Evolutionary conservation across 2,113 vertebrate species (phyloP).

Genomic region (Sturnira hondurensis): DNA sequence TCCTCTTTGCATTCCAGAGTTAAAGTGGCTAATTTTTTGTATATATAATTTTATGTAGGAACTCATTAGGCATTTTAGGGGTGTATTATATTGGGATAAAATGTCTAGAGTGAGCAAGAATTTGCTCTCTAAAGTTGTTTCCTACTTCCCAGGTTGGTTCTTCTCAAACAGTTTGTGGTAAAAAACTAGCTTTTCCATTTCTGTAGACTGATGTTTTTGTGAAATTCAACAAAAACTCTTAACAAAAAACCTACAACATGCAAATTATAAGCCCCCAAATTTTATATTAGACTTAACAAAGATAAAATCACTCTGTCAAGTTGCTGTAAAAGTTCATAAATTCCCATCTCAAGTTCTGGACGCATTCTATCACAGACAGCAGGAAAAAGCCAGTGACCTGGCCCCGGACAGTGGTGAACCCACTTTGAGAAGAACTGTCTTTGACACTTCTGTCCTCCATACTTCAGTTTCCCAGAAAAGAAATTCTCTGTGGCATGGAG

Average conservation of each 20-base stretch:
- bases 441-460: not conserved
- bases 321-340: not conserved
- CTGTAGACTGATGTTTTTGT: not conserved
- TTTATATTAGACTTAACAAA: not conserved
- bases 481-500: not conserved
- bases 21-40: conserved; percentile 5
- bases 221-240: not conserved
- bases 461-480: not conserved
- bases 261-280: not conserved
- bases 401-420: not conserved
- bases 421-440: not conserved
- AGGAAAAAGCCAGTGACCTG: not conserved
- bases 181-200: not conserved
- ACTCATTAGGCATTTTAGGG: not conserved
- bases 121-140: not conserved
- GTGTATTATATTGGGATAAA: not conserved
- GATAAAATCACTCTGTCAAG: not conserved
- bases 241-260: not conserved
- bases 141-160: not conserved
- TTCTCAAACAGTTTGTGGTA: not conserved
- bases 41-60: conserved; percentile 20
- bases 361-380: not conserved
- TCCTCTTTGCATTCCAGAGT: conserved; percentile 31
- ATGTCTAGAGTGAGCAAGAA: not conserved
- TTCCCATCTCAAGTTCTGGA: not conserved